A percentile compares a stretch with the other conserved stretches of the same genome.
Evolutionary conservation across 2,113 vertebrate genomes (phyloP).

Genomic region (Gymnocephalus cernua): DNA sequence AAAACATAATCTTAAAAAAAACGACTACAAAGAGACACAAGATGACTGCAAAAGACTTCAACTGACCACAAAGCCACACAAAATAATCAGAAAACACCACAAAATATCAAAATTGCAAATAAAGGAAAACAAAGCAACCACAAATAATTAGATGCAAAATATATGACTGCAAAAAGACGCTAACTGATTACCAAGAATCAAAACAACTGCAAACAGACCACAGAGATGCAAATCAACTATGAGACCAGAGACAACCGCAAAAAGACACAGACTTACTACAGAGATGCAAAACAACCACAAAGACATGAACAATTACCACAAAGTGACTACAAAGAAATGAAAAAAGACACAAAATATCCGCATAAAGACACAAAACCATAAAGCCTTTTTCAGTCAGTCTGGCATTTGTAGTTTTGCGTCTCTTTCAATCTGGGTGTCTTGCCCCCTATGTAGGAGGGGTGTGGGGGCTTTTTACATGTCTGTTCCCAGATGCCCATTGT

Average conservation of each 20-base stretch:
- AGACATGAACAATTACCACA: not conserved
- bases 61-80: not conserved
- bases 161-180: not conserved
- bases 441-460: not conserved
- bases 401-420: not conserved
- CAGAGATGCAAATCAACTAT: not conserved
- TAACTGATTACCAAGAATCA: not conserved
- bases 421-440: not conserved
- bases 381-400: not conserved
- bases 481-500: not conserved
- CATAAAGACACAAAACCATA: not conserved
- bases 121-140: not conserved
- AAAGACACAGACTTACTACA: not conserved
- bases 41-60: not conserved
- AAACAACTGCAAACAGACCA: not conserved
- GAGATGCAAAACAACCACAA: not conserved
- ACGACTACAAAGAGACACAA: not conserved
- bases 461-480: not conserved
- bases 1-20: not conserved
- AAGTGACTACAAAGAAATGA: not conserved
- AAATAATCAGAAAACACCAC: not conserved
- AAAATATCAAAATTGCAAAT: too few relatives aligned
- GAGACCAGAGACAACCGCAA: not conserved
- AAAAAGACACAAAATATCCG: not conserved
- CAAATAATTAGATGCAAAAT: conserved; percentile 9